phyloP scores from a whole-genome alignment of 2,888 invertebrate genomes.

The Dichetophora obliterata region DNA sequence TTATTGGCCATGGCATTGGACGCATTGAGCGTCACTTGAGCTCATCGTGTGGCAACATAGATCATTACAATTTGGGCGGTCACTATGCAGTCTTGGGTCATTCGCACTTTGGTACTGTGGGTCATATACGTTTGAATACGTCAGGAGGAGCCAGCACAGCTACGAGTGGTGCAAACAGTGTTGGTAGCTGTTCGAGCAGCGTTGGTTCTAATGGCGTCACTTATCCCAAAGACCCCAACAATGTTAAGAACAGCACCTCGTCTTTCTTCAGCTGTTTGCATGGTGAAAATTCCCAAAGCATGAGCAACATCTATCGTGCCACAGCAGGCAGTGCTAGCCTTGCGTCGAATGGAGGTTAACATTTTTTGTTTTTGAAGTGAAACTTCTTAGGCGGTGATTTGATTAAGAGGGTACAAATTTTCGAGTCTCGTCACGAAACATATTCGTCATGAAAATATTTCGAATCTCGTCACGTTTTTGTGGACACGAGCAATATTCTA shows the following conservation, averaged over 20 bases:
- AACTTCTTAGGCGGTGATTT: too few species aligned
- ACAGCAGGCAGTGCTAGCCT: conserved; percentile 44
- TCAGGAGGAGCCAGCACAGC: conserved; percentile 37
- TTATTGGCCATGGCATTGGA: conserved; percentile 73
- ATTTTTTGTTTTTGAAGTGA: too few species aligned
- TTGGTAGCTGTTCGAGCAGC: conserved; percentile 45
- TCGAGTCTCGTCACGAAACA: too few species aligned
- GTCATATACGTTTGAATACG: conserved; percentile 69
- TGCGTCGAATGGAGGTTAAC: conserved; percentile 21
- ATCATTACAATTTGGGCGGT: conserved; percentile 70
- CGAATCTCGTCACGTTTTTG: too few species aligned
- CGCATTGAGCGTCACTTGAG: conserved; percentile 75
- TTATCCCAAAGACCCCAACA: conserved; percentile 52
- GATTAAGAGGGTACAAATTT: too few species aligned
- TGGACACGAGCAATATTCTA: too few species aligned
- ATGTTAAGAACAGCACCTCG: conserved; percentile 67
- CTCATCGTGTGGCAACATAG: conserved; percentile 77
- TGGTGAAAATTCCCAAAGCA: conserved; percentile 70
- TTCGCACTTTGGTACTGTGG: conserved; percentile 70
- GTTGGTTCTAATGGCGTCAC: conserved; percentile 33
- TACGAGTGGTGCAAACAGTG: conserved; percentile 38
- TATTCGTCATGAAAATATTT: too few species aligned
- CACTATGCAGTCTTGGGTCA: conserved; percentile 70
- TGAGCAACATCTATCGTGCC: conserved; percentile 68
- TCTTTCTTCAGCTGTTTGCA: conserved; percentile 69